These are phyloP conservation scores for Megaceryle alcyon DNA, from an alignment of 2,797 vertebrate species.

Conservation along the genomic window DNA sequence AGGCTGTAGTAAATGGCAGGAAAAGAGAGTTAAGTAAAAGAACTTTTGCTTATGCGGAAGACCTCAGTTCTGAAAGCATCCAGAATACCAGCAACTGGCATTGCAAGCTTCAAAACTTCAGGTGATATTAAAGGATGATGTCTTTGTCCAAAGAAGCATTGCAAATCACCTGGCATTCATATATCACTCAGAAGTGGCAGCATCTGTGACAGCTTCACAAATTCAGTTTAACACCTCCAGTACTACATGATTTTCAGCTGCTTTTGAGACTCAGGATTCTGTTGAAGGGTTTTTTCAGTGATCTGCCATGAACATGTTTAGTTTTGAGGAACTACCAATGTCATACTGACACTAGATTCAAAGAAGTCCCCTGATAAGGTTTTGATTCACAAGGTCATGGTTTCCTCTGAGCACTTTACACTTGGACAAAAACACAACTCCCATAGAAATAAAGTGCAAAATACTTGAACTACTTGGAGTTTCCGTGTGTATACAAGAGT, in stretches of 20 bases:
- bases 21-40: not conserved
- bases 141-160: not conserved
- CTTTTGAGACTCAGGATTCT: not conserved
- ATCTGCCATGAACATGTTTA: not conserved
- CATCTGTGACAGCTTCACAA: not conserved
- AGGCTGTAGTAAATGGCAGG: accelerated
- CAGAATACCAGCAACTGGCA: not conserved
- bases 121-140: not conserved
- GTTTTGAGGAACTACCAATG: not conserved
- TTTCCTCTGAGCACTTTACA: not conserved
- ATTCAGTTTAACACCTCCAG: not conserved
- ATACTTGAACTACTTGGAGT: not conserved
- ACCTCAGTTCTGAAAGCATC: not conserved
- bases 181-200: not conserved
- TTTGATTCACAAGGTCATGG: not conserved
- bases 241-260: not conserved
- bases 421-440: not conserved
- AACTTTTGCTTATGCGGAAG: not conserved
- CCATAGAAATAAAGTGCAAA: not conserved
- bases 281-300: not conserved
- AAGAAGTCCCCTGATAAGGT: not conserved
- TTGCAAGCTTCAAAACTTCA: not conserved
- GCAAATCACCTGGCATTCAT: not conserved
- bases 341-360: not conserved
- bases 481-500: not conserved